These are phyloP conservation scores for Oryzias celebensis DNA, from an alignment of 2,113 vertebrate genomes.

Conservation along the genomic window DNA sequence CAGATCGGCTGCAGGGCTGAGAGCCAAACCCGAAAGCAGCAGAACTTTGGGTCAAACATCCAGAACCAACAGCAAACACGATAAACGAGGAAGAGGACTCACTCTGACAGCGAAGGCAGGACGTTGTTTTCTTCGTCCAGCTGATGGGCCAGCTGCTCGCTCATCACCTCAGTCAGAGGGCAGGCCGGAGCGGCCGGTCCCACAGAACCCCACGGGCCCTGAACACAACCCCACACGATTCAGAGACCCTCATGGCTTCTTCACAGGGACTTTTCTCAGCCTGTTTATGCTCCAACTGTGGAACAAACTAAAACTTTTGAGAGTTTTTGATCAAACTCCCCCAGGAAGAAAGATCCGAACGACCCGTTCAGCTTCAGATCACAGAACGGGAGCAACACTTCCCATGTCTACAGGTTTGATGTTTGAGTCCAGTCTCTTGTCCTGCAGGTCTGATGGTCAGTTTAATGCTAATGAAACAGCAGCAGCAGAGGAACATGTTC, in stretches of 20 bases:
- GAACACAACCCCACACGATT: neutral
- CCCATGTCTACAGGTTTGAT: too few species aligned
- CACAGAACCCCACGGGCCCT: slow-evolving; percentile 89
- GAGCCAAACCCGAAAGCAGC: neutral
- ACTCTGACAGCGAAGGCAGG: slow-evolving; percentile 76
- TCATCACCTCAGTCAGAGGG: slow-evolving; percentile 95
- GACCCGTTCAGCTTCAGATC: too few species aligned
- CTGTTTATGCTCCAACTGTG: too few species aligned
- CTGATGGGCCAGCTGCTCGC: slow-evolving; percentile 92
- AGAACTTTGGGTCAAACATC: neutral
- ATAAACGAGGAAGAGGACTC: slow-evolving; percentile 37
- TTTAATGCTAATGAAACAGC: too few species aligned
- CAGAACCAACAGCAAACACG: neutral
- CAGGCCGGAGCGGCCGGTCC: slow-evolving; percentile 75
- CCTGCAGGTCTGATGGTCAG: too few species aligned
- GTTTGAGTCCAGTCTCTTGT: too few species aligned
- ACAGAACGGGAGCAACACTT: too few species aligned
- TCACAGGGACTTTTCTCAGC: too few species aligned
- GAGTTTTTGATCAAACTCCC: too few species aligned
- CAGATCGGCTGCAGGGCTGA: slow-evolving; percentile 78
- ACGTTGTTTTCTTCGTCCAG: slow-evolving; percentile 83
- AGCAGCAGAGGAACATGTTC: too few species aligned
- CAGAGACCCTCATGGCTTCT: neutral
- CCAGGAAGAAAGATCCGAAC: too few species aligned
- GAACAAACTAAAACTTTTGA: too few species aligned